Percentiles rank a stretch among this genome's conserved stretches.
These are phyloP conservation scores for Tribolium freemani DNA, from an alignment of 2,888 invertebrate species.

Conservation along the genomic window DNA sequence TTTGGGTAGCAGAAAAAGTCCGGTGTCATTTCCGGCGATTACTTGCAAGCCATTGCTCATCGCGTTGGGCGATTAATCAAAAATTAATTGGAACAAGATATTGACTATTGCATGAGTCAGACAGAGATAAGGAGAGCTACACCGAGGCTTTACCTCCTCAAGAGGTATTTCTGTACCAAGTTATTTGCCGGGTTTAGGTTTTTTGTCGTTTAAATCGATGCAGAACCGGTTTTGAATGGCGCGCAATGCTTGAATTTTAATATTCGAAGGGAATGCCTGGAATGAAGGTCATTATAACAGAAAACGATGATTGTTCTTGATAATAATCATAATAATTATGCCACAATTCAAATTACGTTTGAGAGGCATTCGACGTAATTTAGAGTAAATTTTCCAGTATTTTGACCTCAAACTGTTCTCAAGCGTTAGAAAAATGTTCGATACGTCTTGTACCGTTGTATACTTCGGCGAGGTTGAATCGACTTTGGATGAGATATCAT, in stretches of 20 bases:
- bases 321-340: not conserved
- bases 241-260: not conserved
- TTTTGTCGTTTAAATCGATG: not conserved
- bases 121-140: not conserved
- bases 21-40: not conserved
- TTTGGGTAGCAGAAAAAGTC: not conserved
- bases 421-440: not conserved
- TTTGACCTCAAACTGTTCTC: conserved; percentile 12
- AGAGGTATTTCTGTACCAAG: not conserved
- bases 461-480: not conserved
- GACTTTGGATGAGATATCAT: conserved; percentile 3
- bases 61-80: not conserved
- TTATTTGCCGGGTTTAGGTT: not conserved
- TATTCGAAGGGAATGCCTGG: not conserved
- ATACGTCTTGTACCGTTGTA: conserved; percentile 13
- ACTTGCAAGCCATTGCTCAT: not conserved
- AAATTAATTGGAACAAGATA: not conserved
- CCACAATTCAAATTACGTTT: not conserved
- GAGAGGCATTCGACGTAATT: no score
- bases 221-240: conserved; percentile 10
- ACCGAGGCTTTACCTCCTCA: not conserved
- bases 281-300: not conserved
- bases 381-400: not conserved
- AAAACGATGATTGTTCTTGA: not conserved
- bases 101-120: not conserved